Base-by-base conservation (phyloP, 2,113 vertebrate species). In the Electrona antarctica region DNA sequence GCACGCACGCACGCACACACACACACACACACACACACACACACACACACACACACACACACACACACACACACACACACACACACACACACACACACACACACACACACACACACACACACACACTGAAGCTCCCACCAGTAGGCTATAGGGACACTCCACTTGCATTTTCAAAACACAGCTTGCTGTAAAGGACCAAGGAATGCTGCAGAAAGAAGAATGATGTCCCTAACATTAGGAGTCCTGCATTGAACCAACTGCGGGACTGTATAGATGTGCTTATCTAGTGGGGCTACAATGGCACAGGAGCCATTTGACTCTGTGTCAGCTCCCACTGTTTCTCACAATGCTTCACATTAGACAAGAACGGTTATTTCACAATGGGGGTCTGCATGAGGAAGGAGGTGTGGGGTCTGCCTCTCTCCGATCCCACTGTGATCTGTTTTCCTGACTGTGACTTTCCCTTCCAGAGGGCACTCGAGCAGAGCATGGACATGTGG, bases 381-480 rank as follows among this genome's bases (percentile, higher is more conserved):
- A 72, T 10, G 60, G 77, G 77, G 68, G 74, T 51, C 52, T 76
- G 69, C 52, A 28, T 60, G 48, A 55, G 73, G 47, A 50, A 51
- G 54, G 67, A 54, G 73, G 71, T 73, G 72, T 60, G 79, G 46
- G 73, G 56, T 76, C 76, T 13, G 77, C 76, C 74, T 73, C 79
- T 81, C 76, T 71, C 56, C 76, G 71, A 52, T 76, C 73, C 68
- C 67, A 46, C 61, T 79, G 78, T 72, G 82, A 87, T 89, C 76
- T 55, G 81, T 86, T 88, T 89, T 85, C 82, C 85, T 73, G 76
- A 50, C 80, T 80, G 80, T 79, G 82, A 88, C 84, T 86, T 84
- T 87, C 72, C 73, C 80, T 77, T 84, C 82, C 84, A 88, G 79
- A 78, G 86, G 78, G 83, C 90, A 86, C 80, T 89, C 88, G 90